Conservation (phyloP, 2,113 vertebrate genomes). For the Ctenodactylus gundi region DNA sequence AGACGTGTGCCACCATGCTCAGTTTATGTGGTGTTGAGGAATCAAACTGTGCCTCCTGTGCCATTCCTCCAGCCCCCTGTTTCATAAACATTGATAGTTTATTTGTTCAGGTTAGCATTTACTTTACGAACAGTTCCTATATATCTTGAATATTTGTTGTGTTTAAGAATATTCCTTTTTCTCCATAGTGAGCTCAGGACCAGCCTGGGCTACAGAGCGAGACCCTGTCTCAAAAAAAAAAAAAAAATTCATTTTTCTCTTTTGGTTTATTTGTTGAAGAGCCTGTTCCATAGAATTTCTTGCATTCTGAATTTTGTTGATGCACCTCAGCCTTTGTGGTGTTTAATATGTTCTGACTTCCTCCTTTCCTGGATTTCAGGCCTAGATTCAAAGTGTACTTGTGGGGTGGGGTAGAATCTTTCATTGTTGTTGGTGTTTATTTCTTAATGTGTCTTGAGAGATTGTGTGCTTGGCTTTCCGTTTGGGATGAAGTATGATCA, state of each 20-base stretch:
- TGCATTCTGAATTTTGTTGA: background rate
- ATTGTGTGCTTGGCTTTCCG: background rate
- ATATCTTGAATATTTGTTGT: background rate
- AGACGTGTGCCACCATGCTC: too few relatives aligned
- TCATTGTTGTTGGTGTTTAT: background rate
- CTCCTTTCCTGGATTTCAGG: background rate
- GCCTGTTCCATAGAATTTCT: background rate
- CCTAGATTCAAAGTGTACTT: background rate
- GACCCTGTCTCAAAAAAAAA: too few relatives aligned
- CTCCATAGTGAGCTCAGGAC: too few relatives aligned
- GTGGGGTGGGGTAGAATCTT: background rate
- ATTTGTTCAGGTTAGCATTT: slow-evolving; percentile 21
- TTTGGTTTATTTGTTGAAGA: background rate
- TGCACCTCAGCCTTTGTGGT: background rate
- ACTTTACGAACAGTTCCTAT: background rate
- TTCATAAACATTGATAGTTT: background rate
- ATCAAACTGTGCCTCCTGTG: too few relatives aligned
- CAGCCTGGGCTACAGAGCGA: too few relatives aligned
- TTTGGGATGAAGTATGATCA: background rate
- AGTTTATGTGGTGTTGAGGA: too few relatives aligned
- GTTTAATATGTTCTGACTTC: background rate
- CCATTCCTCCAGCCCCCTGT: background rate
- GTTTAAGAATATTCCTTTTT: too few relatives aligned
- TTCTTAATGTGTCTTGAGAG: background rate
- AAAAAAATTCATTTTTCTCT: background rate